These are phyloP conservation scores for Boulengeromyrus knoepffleri DNA, from an alignment of 2,113 vertebrate genomes.

Conservation along the genomic window DNA sequence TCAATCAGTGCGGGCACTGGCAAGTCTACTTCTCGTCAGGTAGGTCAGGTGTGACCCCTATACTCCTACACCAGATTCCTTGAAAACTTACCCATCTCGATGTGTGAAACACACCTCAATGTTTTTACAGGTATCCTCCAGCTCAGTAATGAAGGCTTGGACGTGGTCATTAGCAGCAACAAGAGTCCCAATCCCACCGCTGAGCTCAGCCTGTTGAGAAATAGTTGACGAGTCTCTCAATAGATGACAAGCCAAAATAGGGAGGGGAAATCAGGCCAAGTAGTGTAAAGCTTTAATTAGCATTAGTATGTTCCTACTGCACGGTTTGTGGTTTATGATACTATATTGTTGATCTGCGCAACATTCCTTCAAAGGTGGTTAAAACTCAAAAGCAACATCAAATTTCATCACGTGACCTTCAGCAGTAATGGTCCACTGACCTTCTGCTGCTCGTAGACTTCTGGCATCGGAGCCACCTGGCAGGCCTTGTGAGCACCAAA, in stretches of 20 bases:
- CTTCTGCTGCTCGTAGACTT: conserved; percentile 63
- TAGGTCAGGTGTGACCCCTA: not conserved
- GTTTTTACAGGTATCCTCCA: conserved; percentile 52
- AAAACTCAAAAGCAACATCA: not conserved
- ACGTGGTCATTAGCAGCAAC: conserved; percentile 44
- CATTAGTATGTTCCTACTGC: not conserved
- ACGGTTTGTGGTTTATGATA: not conserved
- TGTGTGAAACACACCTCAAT: conserved; percentile 54
- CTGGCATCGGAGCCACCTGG: conserved; percentile 57
- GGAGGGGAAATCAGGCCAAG: not conserved
- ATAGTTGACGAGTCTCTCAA: not conserved
- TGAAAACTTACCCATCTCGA: not conserved
- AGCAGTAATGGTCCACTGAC: conserved; percentile 30
- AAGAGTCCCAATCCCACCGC: conserved; percentile 47
- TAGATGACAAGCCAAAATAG: not conserved
- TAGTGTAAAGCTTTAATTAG: not conserved
- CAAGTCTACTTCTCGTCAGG: not conserved
- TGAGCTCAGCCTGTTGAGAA: conserved; percentile 53
- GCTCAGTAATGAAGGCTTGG: conserved; percentile 46
- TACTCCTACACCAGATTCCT: not conserved
- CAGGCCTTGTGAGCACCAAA: conserved; percentile 66
- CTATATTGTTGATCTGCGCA: not conserved
- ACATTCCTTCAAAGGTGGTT: not conserved
- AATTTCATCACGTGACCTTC: not conserved
- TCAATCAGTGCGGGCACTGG: not conserved